A percentile compares a stretch with the other conserved stretches of the same genome.
Evolutionary conservation across 2,113 vertebrate species (phyloP).

Genomic region (Muntiacus reevesi): DNA sequence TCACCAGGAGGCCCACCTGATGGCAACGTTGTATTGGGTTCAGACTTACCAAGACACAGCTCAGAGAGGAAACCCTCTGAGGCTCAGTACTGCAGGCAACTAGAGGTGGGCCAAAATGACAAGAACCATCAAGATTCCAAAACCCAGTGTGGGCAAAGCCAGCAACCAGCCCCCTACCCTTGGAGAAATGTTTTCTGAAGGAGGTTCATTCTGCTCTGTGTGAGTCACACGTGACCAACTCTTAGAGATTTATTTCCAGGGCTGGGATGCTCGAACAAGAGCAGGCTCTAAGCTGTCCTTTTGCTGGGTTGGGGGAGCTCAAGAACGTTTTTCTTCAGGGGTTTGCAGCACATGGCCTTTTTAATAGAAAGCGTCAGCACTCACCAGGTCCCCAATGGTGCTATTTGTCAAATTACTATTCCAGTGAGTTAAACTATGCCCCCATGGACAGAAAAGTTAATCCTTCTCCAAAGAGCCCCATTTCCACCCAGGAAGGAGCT

Average conservation of each 20-base stretch:
- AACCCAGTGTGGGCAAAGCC: neutral
- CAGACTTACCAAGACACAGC: neutral
- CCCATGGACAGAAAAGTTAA: slow-evolving; percentile 48
- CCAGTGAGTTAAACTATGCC: slow-evolving; percentile 37
- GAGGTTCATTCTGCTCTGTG: neutral
- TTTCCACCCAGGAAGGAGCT: slow-evolving; percentile 42
- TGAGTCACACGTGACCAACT: neutral
- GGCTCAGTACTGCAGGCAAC: neutral
- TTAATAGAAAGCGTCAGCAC: neutral
- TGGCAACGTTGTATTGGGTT: neutral
- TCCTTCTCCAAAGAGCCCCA: slow-evolving; percentile 44
- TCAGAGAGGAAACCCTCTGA: neutral
- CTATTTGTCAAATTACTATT: slow-evolving; percentile 62
- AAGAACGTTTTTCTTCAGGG: neutral
- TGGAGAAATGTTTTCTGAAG: neutral
- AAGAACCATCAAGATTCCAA: neutral
- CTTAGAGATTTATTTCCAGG: neutral
- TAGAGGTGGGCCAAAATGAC: neutral
- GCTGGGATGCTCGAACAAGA: neutral
- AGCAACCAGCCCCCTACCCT: accelerated
- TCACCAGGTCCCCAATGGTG: neutral
- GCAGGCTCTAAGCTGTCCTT: neutral
- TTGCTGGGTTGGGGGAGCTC: neutral
- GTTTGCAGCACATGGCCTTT: neutral
- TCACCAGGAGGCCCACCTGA: neutral